Evolutionary conservation across 2,888 invertebrate genomes (phyloP).

Genomic region (Zaprionus bogoriensis): DNA sequence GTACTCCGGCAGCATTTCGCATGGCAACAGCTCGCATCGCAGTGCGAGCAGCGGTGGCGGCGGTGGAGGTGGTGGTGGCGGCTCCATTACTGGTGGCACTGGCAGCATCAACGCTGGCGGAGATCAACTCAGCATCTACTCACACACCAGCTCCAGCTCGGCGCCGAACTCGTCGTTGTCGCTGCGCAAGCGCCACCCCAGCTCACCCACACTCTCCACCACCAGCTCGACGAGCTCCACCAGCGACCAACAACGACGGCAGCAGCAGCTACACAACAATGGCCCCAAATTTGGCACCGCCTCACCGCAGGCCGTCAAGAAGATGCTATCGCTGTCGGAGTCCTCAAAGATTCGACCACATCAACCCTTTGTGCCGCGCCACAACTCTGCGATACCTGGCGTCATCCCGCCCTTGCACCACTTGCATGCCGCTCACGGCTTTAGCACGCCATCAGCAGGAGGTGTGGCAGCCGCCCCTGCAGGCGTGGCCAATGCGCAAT

Average conservation of each 20-base stretch:
- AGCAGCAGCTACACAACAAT: slow-evolving; percentile 69
- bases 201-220: slow-evolving; percentile 96
- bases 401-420: slow-evolving; percentile 85
- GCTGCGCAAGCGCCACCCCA: slow-evolving; percentile 92
- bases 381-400: slow-evolving; percentile 83
- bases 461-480: slow-evolving; percentile 28
- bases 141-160: slow-evolving; percentile 83
- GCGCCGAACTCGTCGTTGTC: slow-evolving; percentile 84
- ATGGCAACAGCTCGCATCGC: slow-evolving; percentile 64
- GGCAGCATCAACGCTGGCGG: slow-evolving; percentile 69
- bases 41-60: slow-evolving; percentile 67
- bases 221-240: slow-evolving; percentile 95
- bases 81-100: slow-evolving; percentile 53
- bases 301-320: slow-evolving; percentile 98
- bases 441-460: slow-evolving; percentile 48
- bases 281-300: slow-evolving; percentile 90
- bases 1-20: slow-evolving; percentile 72
- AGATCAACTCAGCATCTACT: slow-evolving; percentile 84
- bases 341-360: slow-evolving; percentile 94
- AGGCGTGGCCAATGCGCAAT: slow-evolving; percentile 55
- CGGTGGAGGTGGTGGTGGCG: slow-evolving; percentile 59
- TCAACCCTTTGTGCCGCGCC: slow-evolving; percentile 87
- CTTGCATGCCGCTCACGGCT: slow-evolving; percentile 68
- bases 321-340: slow-evolving; percentile 95
- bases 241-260: slow-evolving; percentile 76